Conservation (phyloP, 2,888 invertebrate species). For the Prosapia bicincta region DNA sequence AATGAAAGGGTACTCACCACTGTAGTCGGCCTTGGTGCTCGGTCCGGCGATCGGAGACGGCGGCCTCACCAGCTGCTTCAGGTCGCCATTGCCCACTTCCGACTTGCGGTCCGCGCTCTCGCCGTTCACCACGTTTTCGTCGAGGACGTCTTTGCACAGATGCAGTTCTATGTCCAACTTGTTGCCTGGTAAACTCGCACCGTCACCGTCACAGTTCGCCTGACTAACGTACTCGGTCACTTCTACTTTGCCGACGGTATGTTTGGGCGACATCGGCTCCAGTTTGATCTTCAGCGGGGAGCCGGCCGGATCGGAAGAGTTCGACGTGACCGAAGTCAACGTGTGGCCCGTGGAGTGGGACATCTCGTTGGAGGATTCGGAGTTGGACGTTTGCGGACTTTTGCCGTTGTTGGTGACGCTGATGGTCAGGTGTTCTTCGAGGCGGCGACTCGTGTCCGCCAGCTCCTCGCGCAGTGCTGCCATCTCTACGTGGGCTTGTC, state of each 20-base stretch:
- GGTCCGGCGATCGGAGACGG: constrained; percentile 41
- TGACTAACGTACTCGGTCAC: constrained; percentile 12
- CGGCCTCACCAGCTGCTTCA: constrained; percentile 34
- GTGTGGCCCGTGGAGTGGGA: constrained; percentile 10
- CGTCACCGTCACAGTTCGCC: constrained; percentile 8
- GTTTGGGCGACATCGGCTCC: constrained; percentile 13
- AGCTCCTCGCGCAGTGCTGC: constrained; percentile 53
- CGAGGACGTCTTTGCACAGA: constrained; percentile 5
- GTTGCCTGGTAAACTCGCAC: neutral
- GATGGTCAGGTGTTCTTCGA: constrained; percentile 43
- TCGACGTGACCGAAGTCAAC: constrained; percentile 22
- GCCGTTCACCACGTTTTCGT: constrained; percentile 17
- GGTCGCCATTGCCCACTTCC: constrained; percentile 15
- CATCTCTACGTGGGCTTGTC: constrained; percentile 61
- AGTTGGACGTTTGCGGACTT: constrained; percentile 44
- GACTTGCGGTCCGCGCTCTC: constrained; percentile 17
- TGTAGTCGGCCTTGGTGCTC: constrained; percentile 40
- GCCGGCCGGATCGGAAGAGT: neutral
- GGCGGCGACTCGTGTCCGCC: constrained; percentile 51
- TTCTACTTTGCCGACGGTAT: neutral
- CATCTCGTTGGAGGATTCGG: constrained; percentile 7
- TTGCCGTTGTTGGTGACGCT: constrained; percentile 33
- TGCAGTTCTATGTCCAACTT: neutral
- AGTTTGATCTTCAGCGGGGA: constrained; percentile 22
- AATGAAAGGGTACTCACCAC: constrained; percentile 32